Evolutionary conservation across 2,888 invertebrate species (phyloP).

Genomic region (Sesia apiformis): DNA sequence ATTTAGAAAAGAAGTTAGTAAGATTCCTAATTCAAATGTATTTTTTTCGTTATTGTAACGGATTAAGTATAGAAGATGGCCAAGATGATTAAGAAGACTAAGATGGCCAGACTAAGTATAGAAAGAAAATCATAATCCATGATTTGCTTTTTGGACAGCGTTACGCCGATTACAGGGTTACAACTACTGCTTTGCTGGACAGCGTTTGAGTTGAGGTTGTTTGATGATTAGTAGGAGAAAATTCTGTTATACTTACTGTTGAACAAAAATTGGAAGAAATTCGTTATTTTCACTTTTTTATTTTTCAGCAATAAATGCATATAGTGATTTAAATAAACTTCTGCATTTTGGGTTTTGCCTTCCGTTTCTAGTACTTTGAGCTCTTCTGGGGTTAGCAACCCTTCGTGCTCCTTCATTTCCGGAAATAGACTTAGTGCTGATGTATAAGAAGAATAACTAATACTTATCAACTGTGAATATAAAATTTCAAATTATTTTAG

Average conservation of each 20-base stretch:
- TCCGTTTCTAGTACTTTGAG: constrained; percentile 32
- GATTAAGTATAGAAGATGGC: too few relatives aligned
- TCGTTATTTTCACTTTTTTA: constrained; percentile 34
- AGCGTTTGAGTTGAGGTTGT: too few relatives aligned
- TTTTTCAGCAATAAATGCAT: constrained; percentile 12
- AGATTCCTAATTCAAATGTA: not conserved
- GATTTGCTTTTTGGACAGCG: too few relatives aligned
- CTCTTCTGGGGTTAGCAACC: constrained; percentile 43
- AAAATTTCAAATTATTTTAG: too few relatives aligned
- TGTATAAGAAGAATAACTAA: constrained; percentile 54
- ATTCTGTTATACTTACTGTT: constrained; percentile 26
- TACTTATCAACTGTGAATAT: constrained; percentile 46
- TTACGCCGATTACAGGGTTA: too few relatives aligned
- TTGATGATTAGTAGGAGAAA: too few relatives aligned
- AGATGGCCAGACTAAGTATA: too few relatives aligned
- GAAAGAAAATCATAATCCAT: too few relatives aligned
- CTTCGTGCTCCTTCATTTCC: constrained; percentile 61
- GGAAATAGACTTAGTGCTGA: constrained; percentile 65
- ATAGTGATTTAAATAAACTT: constrained; percentile 23
- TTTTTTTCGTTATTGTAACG: not conserved
- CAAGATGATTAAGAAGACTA: too few relatives aligned
- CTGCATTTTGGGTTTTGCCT: constrained; percentile 12
- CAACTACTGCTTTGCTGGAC: too few relatives aligned
- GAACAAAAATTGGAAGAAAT: constrained; percentile 44
- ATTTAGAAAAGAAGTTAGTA: not conserved